phyloP scores from a whole-genome alignment of 2,113 vertebrate species.

The Prinia subflava region DNA sequence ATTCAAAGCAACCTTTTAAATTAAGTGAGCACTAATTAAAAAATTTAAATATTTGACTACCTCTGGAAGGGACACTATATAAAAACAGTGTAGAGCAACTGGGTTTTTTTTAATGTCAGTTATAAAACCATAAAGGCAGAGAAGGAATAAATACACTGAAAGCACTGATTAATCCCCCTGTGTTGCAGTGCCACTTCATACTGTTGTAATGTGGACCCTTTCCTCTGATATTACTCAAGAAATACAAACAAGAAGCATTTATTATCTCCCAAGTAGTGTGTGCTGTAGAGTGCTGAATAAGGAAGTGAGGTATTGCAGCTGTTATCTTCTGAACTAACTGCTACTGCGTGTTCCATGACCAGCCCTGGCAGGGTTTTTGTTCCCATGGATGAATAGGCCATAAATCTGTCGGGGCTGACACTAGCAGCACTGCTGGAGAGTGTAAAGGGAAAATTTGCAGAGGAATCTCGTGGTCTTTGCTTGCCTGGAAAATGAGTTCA shows the following conservation, averaged over 20 bases:
- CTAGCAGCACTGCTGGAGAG: conserved; percentile 69
- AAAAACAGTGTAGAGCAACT: background rate
- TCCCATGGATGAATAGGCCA: conserved; percentile 82
- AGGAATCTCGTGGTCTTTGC: conserved; percentile 76
- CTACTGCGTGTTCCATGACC: conserved; percentile 74
- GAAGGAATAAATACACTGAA: conserved; percentile 33
- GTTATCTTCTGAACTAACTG: conserved; percentile 81
- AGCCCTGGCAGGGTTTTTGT: conserved; percentile 79
- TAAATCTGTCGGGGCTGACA: conserved; percentile 79
- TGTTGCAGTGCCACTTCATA: conserved; percentile 28
- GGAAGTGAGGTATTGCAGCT: conserved; percentile 77
- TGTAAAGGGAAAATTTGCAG: conserved; percentile 77
- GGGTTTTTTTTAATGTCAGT: background rate
- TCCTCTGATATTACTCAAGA: conserved; percentile 69
- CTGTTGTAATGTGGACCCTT: conserved; percentile 39
- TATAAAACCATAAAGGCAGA: conserved; percentile 10
- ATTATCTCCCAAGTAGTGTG: conserved; percentile 71
- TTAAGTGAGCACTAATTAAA: background rate
- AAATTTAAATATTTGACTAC: background rate
- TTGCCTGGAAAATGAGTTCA: conserved; percentile 80
- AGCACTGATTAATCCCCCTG: conserved; percentile 41
- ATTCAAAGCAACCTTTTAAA: background rate
- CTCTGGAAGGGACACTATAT: background rate
- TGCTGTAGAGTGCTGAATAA: conserved; percentile 68
- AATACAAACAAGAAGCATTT: conserved; percentile 74